Base-by-base conservation (phyloP, 2,888 invertebrate species). In the Drosophila mettleri region DNA sequence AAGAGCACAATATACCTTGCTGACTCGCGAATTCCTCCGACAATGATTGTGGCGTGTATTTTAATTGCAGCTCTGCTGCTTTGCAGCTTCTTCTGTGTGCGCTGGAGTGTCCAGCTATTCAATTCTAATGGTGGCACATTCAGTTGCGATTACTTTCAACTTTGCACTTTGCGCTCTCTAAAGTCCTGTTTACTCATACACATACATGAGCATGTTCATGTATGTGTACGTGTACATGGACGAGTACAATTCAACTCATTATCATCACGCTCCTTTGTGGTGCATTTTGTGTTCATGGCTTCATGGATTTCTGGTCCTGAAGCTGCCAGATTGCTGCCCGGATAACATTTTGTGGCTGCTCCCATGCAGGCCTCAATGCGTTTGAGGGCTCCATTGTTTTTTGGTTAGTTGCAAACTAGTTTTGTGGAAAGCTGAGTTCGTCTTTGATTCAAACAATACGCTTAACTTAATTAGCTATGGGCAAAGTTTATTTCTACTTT, bases 251-350 rank as follows among this genome's bases (percentile, higher is more conserved):
- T 63, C 64, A 81, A 76, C 82, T 81, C 80, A 86, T 85, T 85
- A 85, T 84, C 74, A 69, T 69, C 73, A 67, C 64, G 69, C 68
- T 55, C 58, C 83, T 79, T 81, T 80, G 81, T 72, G 79, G 79
- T 68, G 68, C 68, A 77, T 61, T 82, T 72, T 55, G 72, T 71
- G 61, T 54, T 74, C 66, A 63, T 57, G 65, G 66, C 67, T 70
- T 57, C 59, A 52, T 55, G 67, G 65, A 65, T 74, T 52, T 33
- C 55, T 52, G 76, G 58, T 22, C 45, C 55, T 54, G 38, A 18
- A 58, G 52, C 65, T 49, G 20, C 31, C 69, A 66, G 78, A 76
- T 68, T 68, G 71, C 69, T 60, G 66, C 58, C 67, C 55, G 66
- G 64, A 80, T 78, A 73, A 61, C 64, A 46, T 38, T 62, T 60